Base-by-base conservation (phyloP, 1,140 invertebrate genomes). In the Triops longicaudatus region DNA sequence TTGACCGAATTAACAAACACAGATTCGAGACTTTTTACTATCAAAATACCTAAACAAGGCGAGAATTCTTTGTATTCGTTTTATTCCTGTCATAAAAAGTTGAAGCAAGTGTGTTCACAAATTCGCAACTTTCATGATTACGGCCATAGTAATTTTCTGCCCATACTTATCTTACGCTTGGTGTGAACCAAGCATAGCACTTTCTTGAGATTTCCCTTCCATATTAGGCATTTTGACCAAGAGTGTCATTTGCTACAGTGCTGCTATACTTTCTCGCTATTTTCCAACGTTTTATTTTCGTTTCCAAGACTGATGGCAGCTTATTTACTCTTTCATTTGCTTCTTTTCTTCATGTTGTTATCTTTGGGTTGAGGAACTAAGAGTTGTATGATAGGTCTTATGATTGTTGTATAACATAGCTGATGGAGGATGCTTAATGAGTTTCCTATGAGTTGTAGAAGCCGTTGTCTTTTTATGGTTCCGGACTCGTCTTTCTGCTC, bases 391-490 rank as follows among this genome's bases (percentile, higher is more conserved):
- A 0, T 22, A 63, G 50, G 10, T 63, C 14, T 63, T 63, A 22
- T 22, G 50, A 63, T 63, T 63, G 50, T 63, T 63, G 50, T 22
- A 63, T 63, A 63, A 63, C n/a, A 22, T 17, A 63, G 50, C 50
- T 63, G 50, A 63, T 63, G 50, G 50, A 63, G 50, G 50, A 63
- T 63, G 50, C n/a, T 63, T 63, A 63, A 63, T 63, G 50, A 63
- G 50, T 63, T 63, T 63, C 50, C 50, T 22, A 63, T 63, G 50
- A 63, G 3, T 63, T 2, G 50, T 63, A 17, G 14, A 22, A 22
- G 50, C n/a, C 50, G 50, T 63, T 63, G 14, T 63, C 22, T 22
- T 63, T 63, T 63, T 22, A 63, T 63, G 50, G 14, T 22, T 22
- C 22, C 17, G 50, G 10, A 63, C n/a, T 17, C 50, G 50, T 63